These are phyloP conservation scores for Laodelphax striatellus DNA, from an alignment of 1,140 invertebrate species.

Conservation along the genomic window DNA sequence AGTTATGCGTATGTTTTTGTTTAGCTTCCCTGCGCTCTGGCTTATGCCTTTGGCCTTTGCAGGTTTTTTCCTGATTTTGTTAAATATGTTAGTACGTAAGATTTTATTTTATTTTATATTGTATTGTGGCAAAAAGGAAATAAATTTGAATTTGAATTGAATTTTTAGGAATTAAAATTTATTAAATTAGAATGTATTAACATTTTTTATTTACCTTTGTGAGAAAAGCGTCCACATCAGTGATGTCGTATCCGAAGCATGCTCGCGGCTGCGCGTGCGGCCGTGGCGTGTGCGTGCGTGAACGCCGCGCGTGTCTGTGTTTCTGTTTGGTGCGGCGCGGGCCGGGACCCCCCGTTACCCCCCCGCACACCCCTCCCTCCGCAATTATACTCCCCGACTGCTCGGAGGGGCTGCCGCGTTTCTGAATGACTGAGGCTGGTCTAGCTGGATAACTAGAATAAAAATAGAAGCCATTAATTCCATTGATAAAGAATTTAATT, in stretches of 20 bases:
- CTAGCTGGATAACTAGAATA: not conserved
- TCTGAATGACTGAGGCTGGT: not conserved
- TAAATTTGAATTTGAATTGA: too few species aligned
- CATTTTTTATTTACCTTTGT: slow-evolving; percentile 40
- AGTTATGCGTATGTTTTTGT: too few species aligned
- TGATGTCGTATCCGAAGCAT: slow-evolving; percentile 58
- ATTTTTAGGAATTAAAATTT: not conserved
- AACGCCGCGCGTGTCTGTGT: slow-evolving; percentile 9
- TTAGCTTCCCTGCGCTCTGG: too few species aligned
- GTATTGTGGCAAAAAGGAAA: too few species aligned
- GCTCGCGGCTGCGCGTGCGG: slow-evolving; percentile 26
- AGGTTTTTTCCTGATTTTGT: too few species aligned
- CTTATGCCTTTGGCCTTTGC: too few species aligned
- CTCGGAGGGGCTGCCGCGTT: not conserved
- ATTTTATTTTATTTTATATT: too few species aligned
- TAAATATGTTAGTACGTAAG: too few species aligned
- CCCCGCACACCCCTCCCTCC: not conserved
- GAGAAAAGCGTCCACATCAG: slow-evolving; percentile 58
- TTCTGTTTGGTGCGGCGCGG: not conserved
- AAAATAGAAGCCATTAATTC: not conserved
- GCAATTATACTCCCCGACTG: not conserved
- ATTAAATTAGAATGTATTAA: not conserved
- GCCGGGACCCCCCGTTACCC: not conserved
- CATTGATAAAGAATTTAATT: too few species aligned
- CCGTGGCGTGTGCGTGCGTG: slow-evolving; percentile 25